Percentiles rank a stretch among this genome's conserved stretches.
phyloP scores from a whole-genome alignment of 2,888 invertebrate species.

The Phrixothrix hirtus region DNA sequence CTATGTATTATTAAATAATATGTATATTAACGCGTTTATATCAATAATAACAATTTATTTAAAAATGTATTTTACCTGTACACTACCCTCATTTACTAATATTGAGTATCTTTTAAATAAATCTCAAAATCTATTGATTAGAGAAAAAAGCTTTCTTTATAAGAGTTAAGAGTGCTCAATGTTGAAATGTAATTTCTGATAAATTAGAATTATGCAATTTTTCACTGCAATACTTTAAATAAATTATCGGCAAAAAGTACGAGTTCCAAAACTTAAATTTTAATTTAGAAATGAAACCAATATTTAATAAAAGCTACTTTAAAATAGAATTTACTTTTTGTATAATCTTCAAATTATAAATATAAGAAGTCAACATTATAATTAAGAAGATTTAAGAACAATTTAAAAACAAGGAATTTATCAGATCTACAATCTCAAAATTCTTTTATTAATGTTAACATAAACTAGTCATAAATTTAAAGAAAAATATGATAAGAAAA shows the following conservation, averaged over 20 bases:
- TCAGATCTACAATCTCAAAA: constrained; percentile 13
- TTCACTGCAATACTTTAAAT: no score
- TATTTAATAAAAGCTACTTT: not conserved
- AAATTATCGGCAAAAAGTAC: no score
- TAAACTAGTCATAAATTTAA: constrained; percentile 20
- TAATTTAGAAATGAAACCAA: not conserved
- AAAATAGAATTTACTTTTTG: not conserved
- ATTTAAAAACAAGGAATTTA: constrained; percentile 10
- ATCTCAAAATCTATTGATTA: no score
- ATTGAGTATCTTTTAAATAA: not conserved
- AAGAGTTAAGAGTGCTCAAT: no score
- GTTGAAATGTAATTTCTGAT: no score
- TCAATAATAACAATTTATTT: not conserved
- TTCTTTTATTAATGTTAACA: constrained; percentile 18
- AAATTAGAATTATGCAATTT: no score
- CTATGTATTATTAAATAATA: no score
- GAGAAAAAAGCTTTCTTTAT: no score
- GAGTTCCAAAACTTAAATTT: no score
- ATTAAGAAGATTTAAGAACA: constrained; percentile 6
- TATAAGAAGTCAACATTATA: constrained; percentile 6
- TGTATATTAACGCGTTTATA: not conserved
- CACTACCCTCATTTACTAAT: no score
- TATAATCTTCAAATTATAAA: no score
- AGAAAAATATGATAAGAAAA: constrained; percentile 24
- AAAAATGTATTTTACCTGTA: no score